Evolutionary conservation across 2,113 vertebrate genomes (phyloP).

Genomic region (Thymallus thymallus): DNA sequence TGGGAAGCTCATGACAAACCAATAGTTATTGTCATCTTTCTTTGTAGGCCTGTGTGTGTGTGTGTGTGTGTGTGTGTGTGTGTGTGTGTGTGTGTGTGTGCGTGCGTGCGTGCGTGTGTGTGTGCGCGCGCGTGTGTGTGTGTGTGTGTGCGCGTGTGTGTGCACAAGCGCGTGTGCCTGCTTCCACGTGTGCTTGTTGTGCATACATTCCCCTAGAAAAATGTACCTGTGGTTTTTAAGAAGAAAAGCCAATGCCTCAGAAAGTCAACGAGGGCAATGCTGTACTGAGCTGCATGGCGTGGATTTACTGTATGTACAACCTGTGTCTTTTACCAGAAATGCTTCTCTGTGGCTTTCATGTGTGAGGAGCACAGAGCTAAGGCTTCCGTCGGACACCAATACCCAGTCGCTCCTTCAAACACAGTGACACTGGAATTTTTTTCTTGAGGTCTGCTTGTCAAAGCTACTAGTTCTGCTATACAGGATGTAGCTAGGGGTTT

Average conservation of each 20-base stretch:
- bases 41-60: not conserved
- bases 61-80: no score
- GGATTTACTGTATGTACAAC: not conserved
- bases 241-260: not conserved
- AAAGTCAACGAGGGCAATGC: not conserved
- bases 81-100: not conserved
- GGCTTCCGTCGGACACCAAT: not conserved
- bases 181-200: conserved; percentile 16
- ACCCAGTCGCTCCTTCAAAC: conserved; percentile 17
- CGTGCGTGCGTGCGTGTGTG: not conserved
- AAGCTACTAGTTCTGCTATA: conserved; percentile 33
- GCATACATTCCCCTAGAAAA: conserved; percentile 11
- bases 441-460: conserved; percentile 55
- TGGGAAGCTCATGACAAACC: conserved; percentile 38
- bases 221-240: not conserved
- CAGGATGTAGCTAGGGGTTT: conserved; percentile 42
- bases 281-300: no score
- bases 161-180: conserved; percentile 2
- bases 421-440: conserved; percentile 48
- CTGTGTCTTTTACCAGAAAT: conserved; percentile 49
- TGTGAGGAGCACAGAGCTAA: conserved; percentile 30
- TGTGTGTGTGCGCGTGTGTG: not conserved
- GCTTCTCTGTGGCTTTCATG: conserved; percentile 58
- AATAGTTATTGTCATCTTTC: conserved; percentile 24
- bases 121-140: no score